phyloP scores from a whole-genome alignment of 2,888 invertebrate species.

The Acleris literana region DNA sequence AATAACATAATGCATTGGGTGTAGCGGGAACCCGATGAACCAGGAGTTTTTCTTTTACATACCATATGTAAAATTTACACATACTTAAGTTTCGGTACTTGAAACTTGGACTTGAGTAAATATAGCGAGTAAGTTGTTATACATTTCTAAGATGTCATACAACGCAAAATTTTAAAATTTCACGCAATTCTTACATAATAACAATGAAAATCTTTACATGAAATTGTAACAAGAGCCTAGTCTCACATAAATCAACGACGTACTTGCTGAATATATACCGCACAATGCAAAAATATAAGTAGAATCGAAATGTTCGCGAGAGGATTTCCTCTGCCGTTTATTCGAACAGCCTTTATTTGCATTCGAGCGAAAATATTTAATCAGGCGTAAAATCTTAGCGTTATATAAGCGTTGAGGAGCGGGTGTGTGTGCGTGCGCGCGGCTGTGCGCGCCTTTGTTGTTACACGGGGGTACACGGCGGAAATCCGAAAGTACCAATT shows the following conservation, averaged over 20 bases:
- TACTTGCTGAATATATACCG: conserved; percentile 22
- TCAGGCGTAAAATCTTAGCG: conserved; percentile 80
- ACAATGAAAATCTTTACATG: too few relatives aligned
- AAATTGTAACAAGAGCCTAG: conserved; percentile 4
- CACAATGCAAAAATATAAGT: conserved; percentile 41
- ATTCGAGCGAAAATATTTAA: conserved; percentile 81
- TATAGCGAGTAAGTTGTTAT: background rate
- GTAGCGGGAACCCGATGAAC: background rate
- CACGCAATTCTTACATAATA: too few relatives aligned
- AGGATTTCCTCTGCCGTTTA: conserved; percentile 45
- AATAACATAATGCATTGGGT: conserved; percentile 26
- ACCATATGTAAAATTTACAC: background rate
- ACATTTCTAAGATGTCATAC: background rate
- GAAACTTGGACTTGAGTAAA: background rate
- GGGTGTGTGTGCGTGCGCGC: conserved; percentile 49
- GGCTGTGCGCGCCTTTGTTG: conserved; percentile 2
- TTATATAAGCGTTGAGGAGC: conserved; percentile 70
- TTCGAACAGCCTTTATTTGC: conserved; percentile 73
- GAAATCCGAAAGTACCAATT: background rate
- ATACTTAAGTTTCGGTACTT: background rate
- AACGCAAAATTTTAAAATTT: background rate
- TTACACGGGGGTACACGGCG: background rate
- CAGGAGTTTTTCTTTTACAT: conserved; percentile 13
- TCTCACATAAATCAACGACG: conserved; percentile 10
- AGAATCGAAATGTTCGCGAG: conserved; percentile 59